phyloP scores from a whole-genome alignment of 53 echinoderm and acorn worm species.

The Paracentrotus lividus region DNA sequence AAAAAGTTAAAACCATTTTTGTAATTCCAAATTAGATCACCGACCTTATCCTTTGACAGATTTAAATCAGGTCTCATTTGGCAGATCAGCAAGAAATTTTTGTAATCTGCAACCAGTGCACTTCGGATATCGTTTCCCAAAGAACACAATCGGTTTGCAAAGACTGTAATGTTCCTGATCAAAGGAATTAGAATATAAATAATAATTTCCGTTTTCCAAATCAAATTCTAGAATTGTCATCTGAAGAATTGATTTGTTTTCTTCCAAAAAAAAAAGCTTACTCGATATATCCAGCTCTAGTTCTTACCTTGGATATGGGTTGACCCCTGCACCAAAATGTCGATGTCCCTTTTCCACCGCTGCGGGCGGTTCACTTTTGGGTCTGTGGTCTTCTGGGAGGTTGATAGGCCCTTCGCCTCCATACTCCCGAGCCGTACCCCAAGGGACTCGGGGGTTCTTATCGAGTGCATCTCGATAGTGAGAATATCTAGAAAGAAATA shows the following conservation, averaged over 20 bases:
- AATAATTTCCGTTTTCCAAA: too few species aligned
- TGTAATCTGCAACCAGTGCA: too few species aligned
- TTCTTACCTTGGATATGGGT: conserved; percentile 95
- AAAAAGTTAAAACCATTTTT: not conserved
- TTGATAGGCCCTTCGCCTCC: conserved; percentile 91
- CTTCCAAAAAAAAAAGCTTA: not conserved
- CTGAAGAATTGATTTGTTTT: conserved; percentile 21
- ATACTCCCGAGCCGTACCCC: conserved; percentile 97
- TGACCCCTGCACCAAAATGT: conserved; percentile 87
- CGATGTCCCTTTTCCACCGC: conserved; percentile 97
- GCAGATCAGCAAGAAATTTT: not conserved
- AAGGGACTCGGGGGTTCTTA: conserved; percentile 87
- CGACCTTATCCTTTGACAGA: not conserved
- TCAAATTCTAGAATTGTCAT: not conserved
- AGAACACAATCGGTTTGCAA: not conserved
- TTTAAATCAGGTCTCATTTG: not conserved
- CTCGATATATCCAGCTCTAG: conserved; percentile 49
- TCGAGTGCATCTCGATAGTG: conserved; percentile 96
- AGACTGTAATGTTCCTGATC: not conserved
- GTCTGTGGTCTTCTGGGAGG: conserved; percentile 91
- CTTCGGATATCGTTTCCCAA: not conserved
- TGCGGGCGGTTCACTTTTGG: conserved; percentile 95
- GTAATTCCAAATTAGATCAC: not conserved
- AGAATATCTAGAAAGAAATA: conserved; percentile 72
- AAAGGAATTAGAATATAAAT: not conserved